Percentiles rank a stretch among this genome's conserved stretches.
These are phyloP conservation scores for Tetranychus cinnabarinus DNA, from an alignment of 1,140 invertebrate species.

Conservation along the genomic window DNA sequence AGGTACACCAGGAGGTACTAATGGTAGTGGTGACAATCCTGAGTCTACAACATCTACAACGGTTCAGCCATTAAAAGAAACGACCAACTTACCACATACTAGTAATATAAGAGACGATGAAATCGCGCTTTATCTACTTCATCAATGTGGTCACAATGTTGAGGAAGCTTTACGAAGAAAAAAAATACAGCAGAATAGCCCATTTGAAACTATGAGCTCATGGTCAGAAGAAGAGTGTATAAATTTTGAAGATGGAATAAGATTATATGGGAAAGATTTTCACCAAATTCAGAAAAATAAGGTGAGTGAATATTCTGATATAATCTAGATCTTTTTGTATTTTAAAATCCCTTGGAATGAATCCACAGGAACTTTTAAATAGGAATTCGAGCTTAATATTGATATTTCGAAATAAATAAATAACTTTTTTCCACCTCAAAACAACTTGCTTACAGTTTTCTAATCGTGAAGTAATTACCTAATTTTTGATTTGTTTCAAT, in stretches of 20 bases:
- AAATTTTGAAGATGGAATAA: constrained; percentile 81
- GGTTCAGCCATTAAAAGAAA: not conserved
- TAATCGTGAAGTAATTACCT: no score
- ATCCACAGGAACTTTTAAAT: no score
- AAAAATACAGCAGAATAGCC: constrained; percentile 45
- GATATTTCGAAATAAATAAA: no score
- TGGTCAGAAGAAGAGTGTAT: constrained; percentile 95
- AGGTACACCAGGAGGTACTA: not conserved
- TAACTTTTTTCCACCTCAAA: not conserved
- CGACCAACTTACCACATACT: not conserved
- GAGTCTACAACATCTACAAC: not conserved
- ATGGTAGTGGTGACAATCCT: not conserved
- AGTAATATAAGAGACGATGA: constrained; percentile 72
- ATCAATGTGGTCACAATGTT: constrained; percentile 79
- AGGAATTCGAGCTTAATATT: no score
- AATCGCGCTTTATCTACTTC: constrained; percentile 58
- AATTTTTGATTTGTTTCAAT: constrained; percentile 1
- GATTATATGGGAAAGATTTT: constrained; percentile 86
- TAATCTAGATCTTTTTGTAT: no score
- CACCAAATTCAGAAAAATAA: constrained; percentile 79
- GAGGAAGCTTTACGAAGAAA: constrained; percentile 64
- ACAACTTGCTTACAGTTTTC: constrained; percentile 2
- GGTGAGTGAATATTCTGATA: constrained; percentile 26
- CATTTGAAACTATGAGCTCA: constrained; percentile 43
- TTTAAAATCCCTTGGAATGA: not conserved